These are phyloP conservation scores for Lycaena phlaeas DNA, from an alignment of 2,888 invertebrate species.

Conservation along the genomic window DNA sequence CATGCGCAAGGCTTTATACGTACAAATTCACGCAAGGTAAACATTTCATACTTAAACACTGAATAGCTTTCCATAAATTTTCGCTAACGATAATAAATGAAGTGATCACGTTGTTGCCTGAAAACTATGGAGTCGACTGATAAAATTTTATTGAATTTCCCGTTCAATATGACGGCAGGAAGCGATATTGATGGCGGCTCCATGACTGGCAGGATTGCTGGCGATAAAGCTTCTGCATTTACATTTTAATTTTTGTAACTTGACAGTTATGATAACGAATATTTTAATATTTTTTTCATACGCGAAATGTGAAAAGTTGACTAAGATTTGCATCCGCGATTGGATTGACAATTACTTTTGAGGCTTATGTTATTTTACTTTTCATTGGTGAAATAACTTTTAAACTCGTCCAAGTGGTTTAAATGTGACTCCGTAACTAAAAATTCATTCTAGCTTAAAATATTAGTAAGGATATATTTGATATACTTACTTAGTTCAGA, in stretches of 20 bases:
- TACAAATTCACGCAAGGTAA: background rate
- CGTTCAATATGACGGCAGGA: conserved; percentile 49
- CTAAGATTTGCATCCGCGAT: no score
- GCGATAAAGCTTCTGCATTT: conserved; percentile 17
- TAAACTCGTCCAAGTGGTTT: no score
- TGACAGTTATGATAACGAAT: background rate
- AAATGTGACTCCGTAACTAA: no score
- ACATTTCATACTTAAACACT: conserved; percentile 2
- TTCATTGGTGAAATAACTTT: no score
- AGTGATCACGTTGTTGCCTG: conserved; percentile 29
- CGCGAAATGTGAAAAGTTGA: no score
- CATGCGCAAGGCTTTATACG: no score
- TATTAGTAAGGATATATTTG: no score
- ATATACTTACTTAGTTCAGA: no score
- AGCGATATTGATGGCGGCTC: conserved; percentile 52
- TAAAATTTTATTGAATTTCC: conserved; percentile 65
- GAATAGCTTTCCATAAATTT: conserved; percentile 12
- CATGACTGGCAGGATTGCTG: conserved; percentile 36
- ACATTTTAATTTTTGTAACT: conserved; percentile 13
- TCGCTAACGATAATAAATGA: conserved; percentile 26
- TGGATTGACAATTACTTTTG: no score
- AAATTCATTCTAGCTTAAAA: no score
- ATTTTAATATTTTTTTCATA: background rate
- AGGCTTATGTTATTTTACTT: no score
- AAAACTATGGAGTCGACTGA: conserved; percentile 51